A percentile compares a stretch with the other conserved stretches of the same genome.
Evolutionary conservation across 2,797 vertebrate species (phyloP).

Genomic region (Heliangelus exortis): DNA sequence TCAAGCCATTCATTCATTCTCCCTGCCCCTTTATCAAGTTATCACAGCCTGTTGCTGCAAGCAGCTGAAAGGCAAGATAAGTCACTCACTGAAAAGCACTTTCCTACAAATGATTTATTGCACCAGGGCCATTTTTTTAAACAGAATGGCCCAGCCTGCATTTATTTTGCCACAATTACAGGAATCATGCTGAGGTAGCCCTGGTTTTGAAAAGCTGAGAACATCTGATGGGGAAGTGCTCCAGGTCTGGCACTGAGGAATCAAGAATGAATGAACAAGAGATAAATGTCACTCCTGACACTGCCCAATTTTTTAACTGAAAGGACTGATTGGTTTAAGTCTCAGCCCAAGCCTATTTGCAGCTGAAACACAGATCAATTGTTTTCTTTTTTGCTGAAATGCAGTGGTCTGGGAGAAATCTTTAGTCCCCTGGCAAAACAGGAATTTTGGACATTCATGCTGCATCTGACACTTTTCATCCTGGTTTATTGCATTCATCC

Average conservation of each 20-base stretch:
- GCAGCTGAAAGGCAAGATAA: slow-evolving; percentile 3
- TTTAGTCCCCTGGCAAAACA: not conserved
- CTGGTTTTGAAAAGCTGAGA: not conserved
- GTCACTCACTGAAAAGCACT: not conserved
- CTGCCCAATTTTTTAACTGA: not conserved
- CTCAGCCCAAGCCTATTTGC: not conserved
- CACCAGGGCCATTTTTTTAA: not conserved
- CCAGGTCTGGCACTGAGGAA: not conserved
- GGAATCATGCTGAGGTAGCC: not conserved
- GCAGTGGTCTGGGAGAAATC: not conserved
- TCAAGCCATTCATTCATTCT: not conserved
- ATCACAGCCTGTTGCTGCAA: not conserved
- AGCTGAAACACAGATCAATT: not conserved
- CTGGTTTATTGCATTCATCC: not conserved
- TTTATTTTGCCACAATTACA: slow-evolving; percentile 24
- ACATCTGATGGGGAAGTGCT: not conserved
- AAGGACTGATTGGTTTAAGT: not conserved
- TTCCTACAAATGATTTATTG: not conserved
- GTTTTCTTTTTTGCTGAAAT: not conserved
- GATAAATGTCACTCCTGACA: not conserved
- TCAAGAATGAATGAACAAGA: not conserved
- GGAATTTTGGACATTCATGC: not conserved
- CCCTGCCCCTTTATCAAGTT: not conserved
- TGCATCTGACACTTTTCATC: not conserved
- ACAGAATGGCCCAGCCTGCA: not conserved